Evolutionary conservation across 2,113 vertebrate species (phyloP).

Genomic region (Lipotes vexillifer): DNA sequence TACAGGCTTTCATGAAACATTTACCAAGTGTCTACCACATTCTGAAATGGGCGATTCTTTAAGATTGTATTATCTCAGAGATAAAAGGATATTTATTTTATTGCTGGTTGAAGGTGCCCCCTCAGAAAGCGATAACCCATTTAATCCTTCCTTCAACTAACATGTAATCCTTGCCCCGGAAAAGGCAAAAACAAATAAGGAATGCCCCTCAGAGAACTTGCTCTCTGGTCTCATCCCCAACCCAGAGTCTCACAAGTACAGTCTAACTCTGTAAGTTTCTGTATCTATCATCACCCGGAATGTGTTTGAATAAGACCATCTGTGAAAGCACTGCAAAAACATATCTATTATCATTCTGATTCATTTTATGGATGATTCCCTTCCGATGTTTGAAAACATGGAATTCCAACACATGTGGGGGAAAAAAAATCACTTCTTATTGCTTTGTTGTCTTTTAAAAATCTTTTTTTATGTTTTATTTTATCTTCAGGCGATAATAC

Average conservation of each 20-base stretch:
- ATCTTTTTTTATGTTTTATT: background rate
- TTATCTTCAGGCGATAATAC: background rate
- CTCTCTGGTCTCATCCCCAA: background rate
- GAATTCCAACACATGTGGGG: background rate
- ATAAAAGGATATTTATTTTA: background rate
- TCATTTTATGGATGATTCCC: slow-evolving; percentile 20
- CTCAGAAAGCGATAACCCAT: background rate
- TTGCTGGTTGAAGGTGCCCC: background rate
- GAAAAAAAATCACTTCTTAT: background rate
- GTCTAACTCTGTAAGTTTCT: background rate
- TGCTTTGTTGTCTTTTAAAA: background rate
- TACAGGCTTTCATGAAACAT: background rate
- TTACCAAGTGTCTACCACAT: background rate
- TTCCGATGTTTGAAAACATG: slow-evolving; percentile 49
- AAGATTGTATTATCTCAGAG: background rate
- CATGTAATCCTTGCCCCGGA: background rate
- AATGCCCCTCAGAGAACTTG: background rate
- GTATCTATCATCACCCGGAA: background rate
- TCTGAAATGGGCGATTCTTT: background rate
- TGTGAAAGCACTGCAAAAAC: background rate
- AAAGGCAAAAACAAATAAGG: background rate
- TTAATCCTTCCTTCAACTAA: background rate
- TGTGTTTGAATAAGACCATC: slow-evolving; percentile 38
- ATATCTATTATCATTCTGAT: slow-evolving; percentile 36
- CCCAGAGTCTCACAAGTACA: background rate